Conservation (phyloP, 92 coral and sea anemone genomes). For the Porites divaricata region DNA sequence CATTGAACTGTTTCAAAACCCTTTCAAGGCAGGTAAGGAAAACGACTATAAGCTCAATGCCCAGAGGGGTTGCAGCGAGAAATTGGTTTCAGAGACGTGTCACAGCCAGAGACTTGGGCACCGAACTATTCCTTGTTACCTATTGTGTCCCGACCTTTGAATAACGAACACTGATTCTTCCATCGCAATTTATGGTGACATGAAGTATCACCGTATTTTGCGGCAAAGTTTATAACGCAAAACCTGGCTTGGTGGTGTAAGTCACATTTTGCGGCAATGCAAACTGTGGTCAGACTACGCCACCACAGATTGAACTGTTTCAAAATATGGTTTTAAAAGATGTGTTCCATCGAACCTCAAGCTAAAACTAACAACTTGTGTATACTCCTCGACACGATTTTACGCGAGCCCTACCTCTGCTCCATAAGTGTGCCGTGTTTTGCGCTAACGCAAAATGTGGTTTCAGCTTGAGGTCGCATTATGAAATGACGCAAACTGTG, state of each 20-base stretch:
- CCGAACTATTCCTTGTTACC: too few species aligned
- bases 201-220: not conserved
- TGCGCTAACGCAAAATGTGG: constrained; percentile 25
- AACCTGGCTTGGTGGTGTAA: not conserved
- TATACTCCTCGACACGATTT: not conserved
- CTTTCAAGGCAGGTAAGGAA: too few species aligned
- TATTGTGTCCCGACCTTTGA: too few species aligned
- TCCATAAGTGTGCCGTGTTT: not conserved
- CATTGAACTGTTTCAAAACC: too few species aligned
- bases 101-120: too few species aligned
- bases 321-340: not conserved
- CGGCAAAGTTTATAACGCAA: not conserved
- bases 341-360: not conserved
- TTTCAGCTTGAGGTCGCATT: not conserved
- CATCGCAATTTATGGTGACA: too few species aligned
- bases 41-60: too few species aligned
- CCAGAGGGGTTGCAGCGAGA: too few species aligned
- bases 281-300: constrained; percentile 10
- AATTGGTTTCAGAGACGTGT: too few species aligned
- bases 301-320: constrained; percentile 3
- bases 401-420: too few species aligned
- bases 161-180: too few species aligned
- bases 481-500: not conserved
- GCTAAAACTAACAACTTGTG: not conserved
- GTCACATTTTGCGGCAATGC: constrained; percentile 7